Percentiles rank a stretch among this genome's conserved stretches.
Conservation (phyloP, 2,797 vertebrate genomes). For the Pantherophis alleghaniensis region DNA sequence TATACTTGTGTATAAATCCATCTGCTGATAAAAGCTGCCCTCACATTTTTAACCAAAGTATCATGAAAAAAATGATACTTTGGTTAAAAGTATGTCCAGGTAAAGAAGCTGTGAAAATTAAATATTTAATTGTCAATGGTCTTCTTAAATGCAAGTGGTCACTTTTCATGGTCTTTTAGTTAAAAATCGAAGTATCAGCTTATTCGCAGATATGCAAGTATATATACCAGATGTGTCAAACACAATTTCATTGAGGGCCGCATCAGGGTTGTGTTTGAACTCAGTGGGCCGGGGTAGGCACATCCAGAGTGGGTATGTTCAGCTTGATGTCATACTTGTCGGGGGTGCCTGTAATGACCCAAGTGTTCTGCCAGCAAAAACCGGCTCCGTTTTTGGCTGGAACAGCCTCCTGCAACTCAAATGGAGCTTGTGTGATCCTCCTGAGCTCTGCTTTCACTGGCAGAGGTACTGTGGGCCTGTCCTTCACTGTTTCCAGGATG, state of each 20-base stretch:
- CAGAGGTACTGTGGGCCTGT: too few species aligned
- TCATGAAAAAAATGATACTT: neutral
- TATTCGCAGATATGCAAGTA: neutral
- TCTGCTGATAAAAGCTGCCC: neutral
- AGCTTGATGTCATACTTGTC: too few species aligned
- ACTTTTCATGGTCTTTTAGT: neutral
- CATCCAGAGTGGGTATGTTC: neutral
- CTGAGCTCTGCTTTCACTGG: too few species aligned
- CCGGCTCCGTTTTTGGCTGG: fast-evolving
- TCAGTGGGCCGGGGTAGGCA: too few species aligned
- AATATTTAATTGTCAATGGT: neutral
- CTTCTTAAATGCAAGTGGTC: neutral
- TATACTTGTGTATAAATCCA: neutral
- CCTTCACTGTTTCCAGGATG: too few species aligned
- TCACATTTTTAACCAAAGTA: neutral
- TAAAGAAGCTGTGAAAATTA: neutral
- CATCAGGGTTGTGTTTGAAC: too few species aligned
- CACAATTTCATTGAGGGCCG: too few species aligned
- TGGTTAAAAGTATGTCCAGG: neutral
- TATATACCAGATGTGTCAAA: too few species aligned
- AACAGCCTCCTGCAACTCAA: too few species aligned
- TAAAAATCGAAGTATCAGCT: neutral
- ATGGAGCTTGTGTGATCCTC: too few species aligned
- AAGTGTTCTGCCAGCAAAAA: too few species aligned
- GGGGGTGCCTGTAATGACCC: too few species aligned